phyloP scores from a whole-genome alignment of 2,113 vertebrate species.

The Hyperopisus bebe region DNA sequence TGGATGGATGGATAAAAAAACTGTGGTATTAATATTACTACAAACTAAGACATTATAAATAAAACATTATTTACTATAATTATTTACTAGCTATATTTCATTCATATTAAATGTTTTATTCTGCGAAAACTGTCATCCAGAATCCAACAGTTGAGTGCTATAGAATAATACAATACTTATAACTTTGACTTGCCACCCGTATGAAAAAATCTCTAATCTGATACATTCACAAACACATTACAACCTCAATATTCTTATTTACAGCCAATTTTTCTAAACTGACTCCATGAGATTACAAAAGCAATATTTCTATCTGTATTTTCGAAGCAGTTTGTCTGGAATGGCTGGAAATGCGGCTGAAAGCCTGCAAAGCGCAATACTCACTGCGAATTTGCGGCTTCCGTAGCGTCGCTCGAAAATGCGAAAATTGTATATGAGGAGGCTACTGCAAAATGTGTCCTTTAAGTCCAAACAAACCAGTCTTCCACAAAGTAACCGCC shows the following conservation, averaged over 20 bases:
- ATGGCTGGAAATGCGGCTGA: not conserved
- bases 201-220: not conserved
- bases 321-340: not conserved
- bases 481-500: conserved; percentile 56
- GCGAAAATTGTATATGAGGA: conserved; percentile 69
- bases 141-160: not conserved
- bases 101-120: not conserved
- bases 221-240: not conserved
- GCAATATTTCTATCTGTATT: not conserved
- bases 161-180: not conserved
- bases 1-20: not conserved
- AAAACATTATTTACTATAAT: not conserved
- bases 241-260: not conserved
- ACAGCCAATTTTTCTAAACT: not conserved
- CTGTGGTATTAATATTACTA: not conserved
- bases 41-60: not conserved
- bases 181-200: not conserved
- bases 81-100: not conserved
- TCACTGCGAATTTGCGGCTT: conserved; percentile 64
- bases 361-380: conserved; percentile 20
- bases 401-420: conserved; percentile 69
- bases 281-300: not conserved
- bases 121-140: not conserved
- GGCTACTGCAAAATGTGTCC: conserved; percentile 66
- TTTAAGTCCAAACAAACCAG: conserved; percentile 64